Evolutionary conservation across 2,888 invertebrate genomes (phyloP).

Genomic region (Lepidochrysops patricia): DNA sequence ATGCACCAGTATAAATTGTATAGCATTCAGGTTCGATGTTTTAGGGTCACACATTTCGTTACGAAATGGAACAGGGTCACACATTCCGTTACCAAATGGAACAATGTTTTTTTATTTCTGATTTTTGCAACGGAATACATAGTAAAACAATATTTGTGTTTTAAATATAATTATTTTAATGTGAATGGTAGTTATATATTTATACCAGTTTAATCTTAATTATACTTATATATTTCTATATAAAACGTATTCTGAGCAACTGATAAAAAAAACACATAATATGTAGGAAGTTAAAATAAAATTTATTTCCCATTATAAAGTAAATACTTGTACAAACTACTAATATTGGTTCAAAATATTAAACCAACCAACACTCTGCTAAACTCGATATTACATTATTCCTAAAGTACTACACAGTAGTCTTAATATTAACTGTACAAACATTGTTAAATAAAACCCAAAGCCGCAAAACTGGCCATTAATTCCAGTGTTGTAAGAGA

Average conservation of each 20-base stretch:
- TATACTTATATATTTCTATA: no score
- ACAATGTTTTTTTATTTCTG: not conserved
- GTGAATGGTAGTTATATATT: no score
- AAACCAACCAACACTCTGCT: not conserved
- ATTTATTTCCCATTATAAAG: no score
- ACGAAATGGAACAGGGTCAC: not conserved
- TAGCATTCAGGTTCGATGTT: not conserved
- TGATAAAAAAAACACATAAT: not conserved
- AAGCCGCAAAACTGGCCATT: not conserved
- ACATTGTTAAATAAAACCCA: not conserved
- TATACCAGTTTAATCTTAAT: no score
- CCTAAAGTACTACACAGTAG: constrained; percentile 30
- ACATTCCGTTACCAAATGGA: not conserved
- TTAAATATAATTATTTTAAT: no score
- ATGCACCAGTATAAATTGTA: not conserved
- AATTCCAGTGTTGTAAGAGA: constrained; percentile 1
- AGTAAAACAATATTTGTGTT: no score
- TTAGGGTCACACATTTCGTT: not conserved
- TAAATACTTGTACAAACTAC: not conserved
- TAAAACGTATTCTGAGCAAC: no score
- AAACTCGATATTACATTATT: not conserved
- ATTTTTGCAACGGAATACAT: not conserved
- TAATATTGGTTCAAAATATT: not conserved
- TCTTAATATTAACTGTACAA: not conserved
- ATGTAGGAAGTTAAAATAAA: no score